These are phyloP conservation scores for Cantharis lateralis DNA, from an alignment of 2,888 invertebrate species.

Conservation along the genomic window DNA sequence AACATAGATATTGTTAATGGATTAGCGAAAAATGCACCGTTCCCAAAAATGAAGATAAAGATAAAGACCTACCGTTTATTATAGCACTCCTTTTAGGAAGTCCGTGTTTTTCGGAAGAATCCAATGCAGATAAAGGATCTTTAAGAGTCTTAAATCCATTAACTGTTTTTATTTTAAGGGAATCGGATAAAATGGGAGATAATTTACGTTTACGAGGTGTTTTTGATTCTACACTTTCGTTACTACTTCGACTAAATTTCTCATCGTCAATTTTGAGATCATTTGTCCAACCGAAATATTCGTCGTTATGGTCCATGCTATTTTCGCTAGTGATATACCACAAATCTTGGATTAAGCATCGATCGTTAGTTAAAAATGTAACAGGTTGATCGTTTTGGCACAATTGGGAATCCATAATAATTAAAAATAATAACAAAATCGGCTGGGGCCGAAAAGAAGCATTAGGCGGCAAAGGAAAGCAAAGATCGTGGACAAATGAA, in stretches of 20 bases:
- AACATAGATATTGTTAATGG: background rate
- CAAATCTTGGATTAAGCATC: constrained; percentile 43
- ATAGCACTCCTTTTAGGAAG: constrained; percentile 34
- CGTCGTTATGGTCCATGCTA: constrained; percentile 51
- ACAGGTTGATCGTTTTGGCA: constrained; percentile 45
- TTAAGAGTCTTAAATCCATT: constrained; percentile 33
- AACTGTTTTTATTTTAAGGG: constrained; percentile 33
- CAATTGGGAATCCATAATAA: constrained; percentile 56
- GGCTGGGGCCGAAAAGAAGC: background rate
- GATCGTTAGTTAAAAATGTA: constrained; percentile 47
- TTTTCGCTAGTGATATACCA: constrained; percentile 48
- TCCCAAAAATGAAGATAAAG: background rate
- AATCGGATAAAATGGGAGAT: constrained; percentile 25
- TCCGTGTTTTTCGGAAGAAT: constrained; percentile 34
- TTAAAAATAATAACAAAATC: constrained; percentile 8
- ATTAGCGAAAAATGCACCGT: background rate
- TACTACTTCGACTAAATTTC: constrained; percentile 27
- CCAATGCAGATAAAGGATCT: constrained; percentile 37
- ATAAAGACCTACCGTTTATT: constrained; percentile 42
- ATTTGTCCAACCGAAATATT: constrained; percentile 53
- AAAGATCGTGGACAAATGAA: constrained; percentile 11
- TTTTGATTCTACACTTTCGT: constrained; percentile 29
- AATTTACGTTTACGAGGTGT: constrained; percentile 40
- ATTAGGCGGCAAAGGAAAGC: background rate
- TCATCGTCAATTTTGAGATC: constrained; percentile 50